Evolutionary conservation across 2,113 vertebrate species (phyloP).

Genomic region (Smithornis capensis): DNA sequence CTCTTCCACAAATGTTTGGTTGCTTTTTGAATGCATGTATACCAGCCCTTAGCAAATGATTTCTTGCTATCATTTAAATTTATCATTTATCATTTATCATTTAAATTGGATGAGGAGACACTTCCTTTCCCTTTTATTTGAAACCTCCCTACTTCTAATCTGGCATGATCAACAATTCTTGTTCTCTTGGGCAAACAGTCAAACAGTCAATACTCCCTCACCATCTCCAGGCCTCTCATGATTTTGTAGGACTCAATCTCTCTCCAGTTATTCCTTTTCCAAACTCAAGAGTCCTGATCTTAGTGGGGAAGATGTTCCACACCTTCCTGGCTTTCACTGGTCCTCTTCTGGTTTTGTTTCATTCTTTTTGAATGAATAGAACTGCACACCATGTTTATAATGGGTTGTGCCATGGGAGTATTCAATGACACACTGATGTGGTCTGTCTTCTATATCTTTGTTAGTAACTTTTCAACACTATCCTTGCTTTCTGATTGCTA

Average conservation of each 20-base stretch:
- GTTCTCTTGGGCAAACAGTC: not conserved
- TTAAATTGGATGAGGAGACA: not conserved
- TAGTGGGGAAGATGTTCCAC: not conserved
- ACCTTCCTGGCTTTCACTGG: not conserved
- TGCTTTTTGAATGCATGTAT: not conserved
- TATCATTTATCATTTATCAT: no score
- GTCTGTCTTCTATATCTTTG: not conserved
- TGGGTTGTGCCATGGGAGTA: not conserved
- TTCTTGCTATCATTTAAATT: not conserved
- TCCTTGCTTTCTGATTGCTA: not conserved
- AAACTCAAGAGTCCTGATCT: not conserved
- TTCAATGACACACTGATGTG: not conserved
- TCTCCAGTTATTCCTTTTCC: not conserved
- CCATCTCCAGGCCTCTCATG: not conserved
- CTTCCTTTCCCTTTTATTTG: not conserved
- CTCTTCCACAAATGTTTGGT: not conserved
- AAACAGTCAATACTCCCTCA: not conserved
- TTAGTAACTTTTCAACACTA: not conserved
- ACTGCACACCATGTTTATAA: not conserved
- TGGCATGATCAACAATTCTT: not conserved
- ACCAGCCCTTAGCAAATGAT: not conserved
- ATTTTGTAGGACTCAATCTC: not conserved
- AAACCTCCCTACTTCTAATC: not conserved
- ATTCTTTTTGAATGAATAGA: not conserved
- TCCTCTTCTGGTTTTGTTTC: not conserved